These are phyloP conservation scores for Drosophila mojavensis DNA, from an alignment of 1,140 invertebrate species.

Conservation along the genomic window DNA sequence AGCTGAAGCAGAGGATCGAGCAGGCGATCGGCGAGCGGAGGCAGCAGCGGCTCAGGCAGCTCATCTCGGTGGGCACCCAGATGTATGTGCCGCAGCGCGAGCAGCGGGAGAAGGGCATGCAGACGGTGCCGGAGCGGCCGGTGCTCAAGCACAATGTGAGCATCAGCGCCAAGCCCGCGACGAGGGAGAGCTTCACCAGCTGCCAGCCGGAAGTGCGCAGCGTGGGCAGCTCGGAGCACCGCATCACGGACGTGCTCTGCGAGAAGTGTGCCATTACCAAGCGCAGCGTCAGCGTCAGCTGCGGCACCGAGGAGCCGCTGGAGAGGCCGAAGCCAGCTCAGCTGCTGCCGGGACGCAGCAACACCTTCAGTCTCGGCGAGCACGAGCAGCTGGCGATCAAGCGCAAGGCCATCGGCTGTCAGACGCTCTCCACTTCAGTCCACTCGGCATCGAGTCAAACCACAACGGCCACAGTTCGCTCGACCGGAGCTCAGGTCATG, in stretches of 20 bases:
- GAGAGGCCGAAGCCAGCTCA: conserved; percentile 56
- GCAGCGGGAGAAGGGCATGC: conserved; percentile 61
- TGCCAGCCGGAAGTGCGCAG: conserved; percentile 83
- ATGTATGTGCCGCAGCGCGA: conserved; percentile 73
- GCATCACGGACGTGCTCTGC: conserved; percentile 84
- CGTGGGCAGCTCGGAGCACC: conserved; percentile 85
- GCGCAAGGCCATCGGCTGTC: conserved; percentile 66
- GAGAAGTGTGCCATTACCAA: conserved; percentile 85
- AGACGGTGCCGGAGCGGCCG: conserved; percentile 69
- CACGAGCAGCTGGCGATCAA: conserved; percentile 58
- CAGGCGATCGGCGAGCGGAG: conserved; percentile 46
- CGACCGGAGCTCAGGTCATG: conserved; percentile 57
- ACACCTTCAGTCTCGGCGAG: conserved; percentile 79
- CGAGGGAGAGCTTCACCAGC: conserved; percentile 78
- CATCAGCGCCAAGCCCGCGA: conserved; percentile 59
- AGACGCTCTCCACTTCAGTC: conserved; percentile 46
- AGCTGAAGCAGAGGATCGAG: conserved; percentile 61
- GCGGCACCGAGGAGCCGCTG: conserved; percentile 78
- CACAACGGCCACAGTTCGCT: conserved; percentile 30
- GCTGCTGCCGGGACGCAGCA: conserved; percentile 68
- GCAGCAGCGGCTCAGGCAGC: conserved; percentile 75
- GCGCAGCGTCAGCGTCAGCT: conserved; percentile 83
- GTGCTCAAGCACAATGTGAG: conserved; percentile 57
- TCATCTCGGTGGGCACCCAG: conserved; percentile 80
- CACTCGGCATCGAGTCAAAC: conserved; percentile 62